Evolutionary conservation across 2,797 vertebrate genomes (phyloP), one percentile per base, ranked within the genome.

Genomic region (Darevskia nairensis): DNA sequence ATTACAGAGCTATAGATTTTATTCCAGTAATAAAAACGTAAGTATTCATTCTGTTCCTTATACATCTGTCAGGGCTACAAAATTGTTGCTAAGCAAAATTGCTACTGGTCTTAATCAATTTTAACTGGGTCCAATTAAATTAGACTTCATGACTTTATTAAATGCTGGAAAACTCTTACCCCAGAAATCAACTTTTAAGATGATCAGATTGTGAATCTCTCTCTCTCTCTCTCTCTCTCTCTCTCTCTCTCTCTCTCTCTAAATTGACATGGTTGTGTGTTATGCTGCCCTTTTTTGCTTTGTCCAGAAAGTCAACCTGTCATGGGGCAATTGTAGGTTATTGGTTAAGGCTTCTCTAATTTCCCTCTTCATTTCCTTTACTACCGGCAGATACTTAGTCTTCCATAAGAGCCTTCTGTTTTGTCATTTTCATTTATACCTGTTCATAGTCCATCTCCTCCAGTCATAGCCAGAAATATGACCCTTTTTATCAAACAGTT

Each of bases 361-460:
- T 93, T 86, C 90, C 93, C 88, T 83, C 86, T 80, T 95, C 94
- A 94, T 95, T 96, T 96, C 95, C 94, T 94, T 41, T 91, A 82
- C 90, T 87, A 92, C 35, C 89, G 83, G 86, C 64, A 10, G 89
- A 84, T 79, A 88, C 91, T 95, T 92, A 25, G 88, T 95, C 94
- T 96, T 96, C 94, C 94, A 93, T 92, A 92, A 92, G 95, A 95
- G 90, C 80, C 29, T 93, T 92, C 80, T 59, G 5, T 86, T 86
- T 95, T 96, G 93, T 93, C 92, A 94, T 96, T 91, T 92, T 92
- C 94, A 93, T 95, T 96, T 96, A 89, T 94, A 82, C 91, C 94
- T 95, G 35, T 90, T 94, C 90, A 89, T 86, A 88, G 95, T 95
- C 95, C 86, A 35, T 95, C 94, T 95, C 93, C 95, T 95, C 91